These are phyloP conservation scores for Leptosomus discolor DNA, from an alignment of 2,113 vertebrate genomes.

Conservation along the genomic window DNA sequence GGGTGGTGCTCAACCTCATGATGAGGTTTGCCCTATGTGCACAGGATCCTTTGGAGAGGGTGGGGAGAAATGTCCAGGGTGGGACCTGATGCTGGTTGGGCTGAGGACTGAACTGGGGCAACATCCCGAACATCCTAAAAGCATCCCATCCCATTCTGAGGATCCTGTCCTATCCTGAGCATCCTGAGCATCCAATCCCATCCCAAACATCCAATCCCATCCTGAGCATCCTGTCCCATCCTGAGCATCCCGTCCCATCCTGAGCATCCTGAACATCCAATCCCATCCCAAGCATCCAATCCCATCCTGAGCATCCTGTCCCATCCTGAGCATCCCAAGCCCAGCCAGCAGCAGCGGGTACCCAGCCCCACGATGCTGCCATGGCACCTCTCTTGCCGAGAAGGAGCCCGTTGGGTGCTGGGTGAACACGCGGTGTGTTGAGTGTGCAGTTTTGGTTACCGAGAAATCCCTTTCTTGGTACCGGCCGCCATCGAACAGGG, in stretches of 20 bases:
- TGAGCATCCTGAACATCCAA: no score
- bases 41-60: not conserved
- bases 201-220: no score
- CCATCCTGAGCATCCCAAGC: not conserved
- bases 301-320: not conserved
- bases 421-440: not conserved
- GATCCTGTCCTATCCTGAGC: no score
- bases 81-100: not conserved
- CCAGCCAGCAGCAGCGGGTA: accelerated
- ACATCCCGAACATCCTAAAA: not conserved
- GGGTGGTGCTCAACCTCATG: accelerated
- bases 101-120: not conserved
- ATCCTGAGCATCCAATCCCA: no score
- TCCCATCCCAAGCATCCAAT: not conserved
- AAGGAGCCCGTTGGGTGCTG: not conserved
- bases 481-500: not conserved
- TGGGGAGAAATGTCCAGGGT: not conserved
- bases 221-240: no score
- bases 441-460: conserved; percentile 36
- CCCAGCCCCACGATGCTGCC: not conserved
- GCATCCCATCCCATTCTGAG: no score
- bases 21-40: not conserved
- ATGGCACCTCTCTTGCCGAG: not conserved
- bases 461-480: conserved; percentile 53
- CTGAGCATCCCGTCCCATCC: not conserved